Conservation (phyloP, 2,113 vertebrate genomes). For the Muscicapa adusta region DNA sequence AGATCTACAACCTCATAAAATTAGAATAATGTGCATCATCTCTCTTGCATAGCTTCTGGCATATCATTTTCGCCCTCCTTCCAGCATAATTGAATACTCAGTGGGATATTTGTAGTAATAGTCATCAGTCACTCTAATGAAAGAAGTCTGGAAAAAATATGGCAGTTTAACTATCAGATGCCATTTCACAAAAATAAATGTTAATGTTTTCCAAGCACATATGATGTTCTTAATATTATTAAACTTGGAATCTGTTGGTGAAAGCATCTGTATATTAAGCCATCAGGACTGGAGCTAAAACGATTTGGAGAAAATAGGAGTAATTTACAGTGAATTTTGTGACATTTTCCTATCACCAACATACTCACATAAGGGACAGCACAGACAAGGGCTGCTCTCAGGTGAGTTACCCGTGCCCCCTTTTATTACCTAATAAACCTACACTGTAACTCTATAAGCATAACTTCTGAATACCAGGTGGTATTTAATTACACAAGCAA, state of each 20-base stretch:
- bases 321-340: background rate
- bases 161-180: background rate
- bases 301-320: background rate
- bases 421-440: background rate
- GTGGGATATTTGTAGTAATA: conserved; percentile 15
- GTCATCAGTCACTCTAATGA: conserved; percentile 19
- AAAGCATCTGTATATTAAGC: background rate
- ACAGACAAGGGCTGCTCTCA: background rate
- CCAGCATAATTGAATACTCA: conserved; percentile 12
- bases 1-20: conserved; percentile 25
- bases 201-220: background rate
- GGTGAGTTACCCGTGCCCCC: background rate
- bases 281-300: background rate
- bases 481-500: background rate
- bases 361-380: background rate
- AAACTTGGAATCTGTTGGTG: background rate
- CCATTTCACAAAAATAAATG: background rate
- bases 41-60: conserved; percentile 9
- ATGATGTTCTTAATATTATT: background rate
- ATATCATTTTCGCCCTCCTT: background rate
- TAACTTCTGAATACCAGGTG: background rate
- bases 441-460: background rate
- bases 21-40: background rate
- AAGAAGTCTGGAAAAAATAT: conserved; percentile 29
- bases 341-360: background rate